Percentiles rank a stretch among this genome's conserved stretches.
phyloP scores from a whole-genome alignment of 2,888 invertebrate genomes.

The Agrenia bidenticulata region DNA sequence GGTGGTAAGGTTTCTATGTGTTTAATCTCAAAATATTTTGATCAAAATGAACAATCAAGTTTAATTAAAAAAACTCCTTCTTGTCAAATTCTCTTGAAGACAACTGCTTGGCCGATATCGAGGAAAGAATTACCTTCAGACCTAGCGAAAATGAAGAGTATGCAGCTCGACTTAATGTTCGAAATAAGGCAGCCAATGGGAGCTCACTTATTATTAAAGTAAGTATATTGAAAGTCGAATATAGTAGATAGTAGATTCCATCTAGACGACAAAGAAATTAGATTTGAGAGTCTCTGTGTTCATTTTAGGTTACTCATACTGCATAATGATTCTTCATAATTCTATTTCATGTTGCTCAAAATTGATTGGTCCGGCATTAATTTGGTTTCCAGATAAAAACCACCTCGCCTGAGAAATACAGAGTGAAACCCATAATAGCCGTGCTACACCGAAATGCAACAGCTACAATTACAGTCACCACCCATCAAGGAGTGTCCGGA shows the following conservation, averaged over 20 bases:
- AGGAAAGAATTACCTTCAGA: constrained; percentile 39
- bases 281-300: too few relatives aligned
- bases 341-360: neutral
- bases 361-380: neutral
- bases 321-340: too few relatives aligned
- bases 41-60: too few relatives aligned
- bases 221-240: constrained; percentile 18
- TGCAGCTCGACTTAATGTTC: constrained; percentile 40
- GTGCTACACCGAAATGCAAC: constrained; percentile 67
- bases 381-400: constrained; percentile 75
- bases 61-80: constrained; percentile 12
- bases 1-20: neutral
- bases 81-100: constrained; percentile 15
- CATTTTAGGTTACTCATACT: too few relatives aligned
- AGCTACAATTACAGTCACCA: constrained; percentile 69
- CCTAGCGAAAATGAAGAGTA: constrained; percentile 43
- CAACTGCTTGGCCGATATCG: constrained; percentile 41
- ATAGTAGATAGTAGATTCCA: neutral
- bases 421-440: constrained; percentile 86
- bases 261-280: neutral
- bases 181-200: constrained; percentile 43
- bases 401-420: constrained; percentile 91
- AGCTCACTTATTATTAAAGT: constrained; percentile 49
- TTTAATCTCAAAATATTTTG: too few relatives aligned
- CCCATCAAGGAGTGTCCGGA: constrained; percentile 66